Evolutionary conservation across 2,888 invertebrate genomes (phyloP), one percentile per base, ranked within the genome.

Genomic region (Lepidocyrtoides sp.): DNA sequence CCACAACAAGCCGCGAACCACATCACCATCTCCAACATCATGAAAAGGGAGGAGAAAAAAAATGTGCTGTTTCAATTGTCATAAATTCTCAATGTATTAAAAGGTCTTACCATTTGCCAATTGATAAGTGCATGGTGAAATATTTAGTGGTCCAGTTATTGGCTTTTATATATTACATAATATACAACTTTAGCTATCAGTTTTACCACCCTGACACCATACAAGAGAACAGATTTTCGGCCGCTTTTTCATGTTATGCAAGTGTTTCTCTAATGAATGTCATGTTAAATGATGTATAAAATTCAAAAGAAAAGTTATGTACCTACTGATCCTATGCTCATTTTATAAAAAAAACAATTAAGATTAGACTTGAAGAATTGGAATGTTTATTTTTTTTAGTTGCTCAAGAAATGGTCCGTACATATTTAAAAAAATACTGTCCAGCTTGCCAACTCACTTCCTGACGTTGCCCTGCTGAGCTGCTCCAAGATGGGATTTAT

Each of bases 161-260:
- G 72, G 72, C 17, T 44, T 72, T 72, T 72, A 17, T 72, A 14
- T 41, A 20, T n/a, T 57, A 57, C 57, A 2, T 48, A 14, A 48
- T 12, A 48, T 48, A 2, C 48, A 48, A 57, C 32, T 66, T 66
- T 2, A 12, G 23, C 44, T 44, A 44, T 72, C 72, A 72, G 23
- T 23, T 20, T 44, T 72, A 7, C 66, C 66, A 69, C 66, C 14
- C 66, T 10, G 66, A 23, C 66, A n/a, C 29, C 2, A 57, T 2
- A 57, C 36, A 36, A 36, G 10, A 17, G 36, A 69, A 36, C 29
- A 26, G 63, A 29, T 63, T 63, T 63, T 63, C 29, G n/a, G 36
- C 72, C 44, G 41, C 72, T 72, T 72, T 63, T 72, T 44, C 72
- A 41, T 72, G 44, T 44, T 69, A 72, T 72, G 72, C 72, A 72